These are phyloP conservation scores for Eustalomyia histrio DNA, from an alignment of 2,888 invertebrate species.

Conservation along the genomic window DNA sequence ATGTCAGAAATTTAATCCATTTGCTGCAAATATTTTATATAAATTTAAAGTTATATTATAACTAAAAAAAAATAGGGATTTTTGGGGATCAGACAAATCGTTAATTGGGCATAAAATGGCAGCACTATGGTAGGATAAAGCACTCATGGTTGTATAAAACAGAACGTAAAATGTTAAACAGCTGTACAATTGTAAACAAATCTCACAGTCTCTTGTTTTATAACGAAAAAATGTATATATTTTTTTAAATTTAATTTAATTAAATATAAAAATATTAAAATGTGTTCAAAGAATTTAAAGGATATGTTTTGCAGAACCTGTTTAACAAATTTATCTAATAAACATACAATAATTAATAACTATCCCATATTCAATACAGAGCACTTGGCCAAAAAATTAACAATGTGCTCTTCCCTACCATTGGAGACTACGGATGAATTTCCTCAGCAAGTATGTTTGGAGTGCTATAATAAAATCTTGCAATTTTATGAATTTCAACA, in stretches of 20 bases:
- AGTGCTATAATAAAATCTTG: conserved; percentile 62
- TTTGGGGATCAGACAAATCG: too few species aligned
- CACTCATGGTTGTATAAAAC: background rate
- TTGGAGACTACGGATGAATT: conserved; percentile 66
- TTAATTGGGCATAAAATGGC: too few species aligned
- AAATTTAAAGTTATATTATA: too few species aligned
- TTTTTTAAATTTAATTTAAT: background rate
- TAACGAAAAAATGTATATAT: background rate
- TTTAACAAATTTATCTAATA: background rate
- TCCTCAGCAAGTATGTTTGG: conserved; percentile 63
- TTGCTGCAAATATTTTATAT: too few species aligned
- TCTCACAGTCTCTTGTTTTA: background rate
- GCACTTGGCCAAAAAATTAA: conserved; percentile 70
- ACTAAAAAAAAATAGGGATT: too few species aligned
- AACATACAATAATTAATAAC: background rate
- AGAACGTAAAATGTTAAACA: background rate
- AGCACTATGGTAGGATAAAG: too few species aligned
- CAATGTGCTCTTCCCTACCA: conserved; percentile 68
- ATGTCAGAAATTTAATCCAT: too few species aligned
- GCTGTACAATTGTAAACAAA: background rate
- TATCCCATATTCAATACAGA: conserved; percentile 54
- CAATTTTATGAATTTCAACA: conserved; percentile 66
- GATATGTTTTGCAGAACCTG: conserved; percentile 36
- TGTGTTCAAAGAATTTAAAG: conserved; percentile 25
- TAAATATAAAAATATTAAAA: too few species aligned